These are phyloP conservation scores for Tragelaphus oryx DNA, from an alignment of 2,797 vertebrate species.

Conservation along the genomic window DNA sequence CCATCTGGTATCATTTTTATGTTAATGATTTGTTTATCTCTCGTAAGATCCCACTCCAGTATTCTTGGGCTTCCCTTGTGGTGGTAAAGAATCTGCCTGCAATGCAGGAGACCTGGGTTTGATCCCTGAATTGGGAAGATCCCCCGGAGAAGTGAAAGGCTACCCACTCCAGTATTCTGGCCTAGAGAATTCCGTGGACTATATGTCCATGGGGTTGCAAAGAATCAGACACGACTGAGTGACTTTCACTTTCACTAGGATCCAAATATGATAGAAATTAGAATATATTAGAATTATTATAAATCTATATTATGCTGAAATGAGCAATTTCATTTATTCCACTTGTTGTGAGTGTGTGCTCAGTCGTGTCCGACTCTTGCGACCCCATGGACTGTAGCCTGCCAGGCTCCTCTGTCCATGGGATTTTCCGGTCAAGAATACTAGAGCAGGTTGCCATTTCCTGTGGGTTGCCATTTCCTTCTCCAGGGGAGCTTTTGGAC, in stretches of 20 bases:
- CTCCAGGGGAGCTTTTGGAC: neutral
- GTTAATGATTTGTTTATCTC: neutral
- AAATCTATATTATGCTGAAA: neutral
- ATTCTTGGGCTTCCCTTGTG: neutral
- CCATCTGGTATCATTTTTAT: neutral
- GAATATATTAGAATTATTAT: neutral
- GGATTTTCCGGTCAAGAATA: neutral
- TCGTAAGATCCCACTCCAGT: neutral
- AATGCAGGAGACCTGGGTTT: neutral
- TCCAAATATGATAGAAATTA: neutral
- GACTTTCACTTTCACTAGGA: neutral
- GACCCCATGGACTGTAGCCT: neutral
- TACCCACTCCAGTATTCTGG: neutral
- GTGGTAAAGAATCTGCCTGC: neutral
- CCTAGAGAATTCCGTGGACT: neutral
- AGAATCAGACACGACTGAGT: neutral
- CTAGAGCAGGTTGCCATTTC: neutral
- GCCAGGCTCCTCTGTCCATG: neutral
- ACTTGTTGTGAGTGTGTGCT: neutral
- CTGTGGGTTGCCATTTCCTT: neutral
- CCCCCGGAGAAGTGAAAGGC: rapidly evolving
- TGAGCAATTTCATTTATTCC: neutral
- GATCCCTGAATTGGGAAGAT: neutral
- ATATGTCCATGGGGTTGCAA: neutral
- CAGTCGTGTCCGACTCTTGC: neutral